Evolutionary conservation across 2,797 vertebrate species (phyloP).

Genomic region (Odontamblyopus rebecca): DNA sequence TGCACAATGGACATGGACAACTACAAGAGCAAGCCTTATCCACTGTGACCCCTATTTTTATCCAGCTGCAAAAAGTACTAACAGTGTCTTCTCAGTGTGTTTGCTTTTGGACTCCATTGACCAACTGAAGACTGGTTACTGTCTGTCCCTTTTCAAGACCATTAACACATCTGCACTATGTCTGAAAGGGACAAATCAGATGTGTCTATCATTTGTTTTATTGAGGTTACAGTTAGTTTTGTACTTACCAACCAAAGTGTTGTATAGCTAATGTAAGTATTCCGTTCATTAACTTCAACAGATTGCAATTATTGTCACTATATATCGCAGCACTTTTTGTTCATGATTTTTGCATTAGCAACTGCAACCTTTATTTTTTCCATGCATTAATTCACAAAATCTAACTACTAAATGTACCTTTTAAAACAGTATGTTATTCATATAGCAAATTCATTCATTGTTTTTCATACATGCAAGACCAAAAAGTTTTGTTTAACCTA

Average conservation of each 20-base stretch:
- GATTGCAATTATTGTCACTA: conserved; percentile 19
- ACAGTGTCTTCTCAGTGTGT: conserved; percentile 25
- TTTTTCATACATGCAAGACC: background rate
- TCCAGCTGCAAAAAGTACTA: conserved; percentile 36
- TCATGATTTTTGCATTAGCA: conserved; percentile 1
- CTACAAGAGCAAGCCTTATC: conserved; percentile 65
- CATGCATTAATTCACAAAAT: background rate
- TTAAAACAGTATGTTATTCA: background rate
- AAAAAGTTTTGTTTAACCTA: background rate
- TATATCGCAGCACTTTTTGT: conserved; percentile 10
- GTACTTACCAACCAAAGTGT: conserved; percentile 9
- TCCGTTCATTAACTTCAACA: conserved; percentile 22
- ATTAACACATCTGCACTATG: conserved; percentile 20
- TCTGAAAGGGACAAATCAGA: conserved; percentile 22
- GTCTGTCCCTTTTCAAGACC: conserved; percentile 8
- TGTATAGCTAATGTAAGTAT: conserved; percentile 12
- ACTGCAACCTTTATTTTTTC: background rate
- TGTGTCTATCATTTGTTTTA: conserved; percentile 6
- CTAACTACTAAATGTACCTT: background rate
- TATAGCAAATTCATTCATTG: background rate
- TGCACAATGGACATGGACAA: conserved; percentile 26
- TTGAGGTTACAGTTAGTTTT: conserved; percentile 13
- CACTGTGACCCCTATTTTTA: conserved; percentile 69
- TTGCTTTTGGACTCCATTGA: conserved; percentile 20
- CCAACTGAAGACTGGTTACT: conserved; percentile 14